Evolutionary conservation across 2,113 vertebrate species (phyloP).

Genomic region (Zapus hudsonius): DNA sequence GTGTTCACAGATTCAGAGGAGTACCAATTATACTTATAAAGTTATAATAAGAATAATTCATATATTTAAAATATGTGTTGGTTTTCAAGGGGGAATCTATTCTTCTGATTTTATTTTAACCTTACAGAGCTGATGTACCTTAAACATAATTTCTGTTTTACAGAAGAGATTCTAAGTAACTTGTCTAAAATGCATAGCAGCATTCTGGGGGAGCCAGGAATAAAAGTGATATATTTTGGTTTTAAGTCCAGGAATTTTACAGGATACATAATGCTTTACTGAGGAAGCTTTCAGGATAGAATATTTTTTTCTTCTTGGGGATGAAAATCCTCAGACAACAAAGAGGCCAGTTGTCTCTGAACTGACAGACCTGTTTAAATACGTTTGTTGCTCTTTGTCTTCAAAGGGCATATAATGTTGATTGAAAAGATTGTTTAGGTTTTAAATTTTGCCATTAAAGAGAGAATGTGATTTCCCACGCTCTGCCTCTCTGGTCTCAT

Average conservation of each 20-base stretch:
- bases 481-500: not conserved
- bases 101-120: conserved; percentile 32
- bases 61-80: not conserved
- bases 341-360: not conserved
- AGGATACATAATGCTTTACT: not conserved
- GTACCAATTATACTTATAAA: conserved; percentile 17
- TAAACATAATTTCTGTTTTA: not conserved
- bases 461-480: not conserved
- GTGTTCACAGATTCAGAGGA: not conserved
- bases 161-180: not conserved
- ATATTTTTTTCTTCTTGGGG: not conserved
- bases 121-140: not conserved
- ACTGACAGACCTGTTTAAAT: not conserved
- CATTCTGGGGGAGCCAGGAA: not conserved
- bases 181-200: not conserved
- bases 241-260: conserved; percentile 2
- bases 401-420: not conserved
- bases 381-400: not conserved
- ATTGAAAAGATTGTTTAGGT: conserved; percentile 16
- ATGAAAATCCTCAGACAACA: not conserved
- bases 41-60: not conserved
- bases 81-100: not conserved
- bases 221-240: not conserved
- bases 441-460: not conserved
- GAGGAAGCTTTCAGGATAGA: conserved; percentile 7